Base-by-base conservation (phyloP, 2,113 vertebrate species). In the Brachirus orientalis region DNA sequence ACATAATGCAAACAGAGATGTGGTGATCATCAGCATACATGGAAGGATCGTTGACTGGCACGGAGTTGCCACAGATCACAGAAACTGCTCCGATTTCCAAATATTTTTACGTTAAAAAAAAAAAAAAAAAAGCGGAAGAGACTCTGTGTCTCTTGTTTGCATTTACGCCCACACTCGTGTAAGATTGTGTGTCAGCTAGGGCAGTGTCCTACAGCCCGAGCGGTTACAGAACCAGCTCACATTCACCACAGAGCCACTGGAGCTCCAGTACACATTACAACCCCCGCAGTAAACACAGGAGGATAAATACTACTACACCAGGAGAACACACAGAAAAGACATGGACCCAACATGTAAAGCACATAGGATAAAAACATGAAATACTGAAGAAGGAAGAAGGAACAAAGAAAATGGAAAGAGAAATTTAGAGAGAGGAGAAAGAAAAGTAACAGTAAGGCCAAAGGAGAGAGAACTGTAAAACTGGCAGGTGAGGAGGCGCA, bases 31-130 rank as follows among this genome's bases (percentile, higher is more conserved):
- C 82, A 80, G 84, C 73, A 61, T 72, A 88, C 70, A 85, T 75
- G 80, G 79, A 74, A 86, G 46, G 46, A 66, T 62, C 57, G 66
- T 35, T 33, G 75, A 91, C 78, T 62, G 67, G 72, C 63, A 72
- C 85, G 78, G 56, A 87, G 86, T 79, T 87, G 86, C 57, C 80
- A 81, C 82, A 88, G 66, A 85, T 88, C 82, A 76, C 84, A 80
- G 73, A 68, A 63, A 66, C 45, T 10, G 48, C 4, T 65, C 64
- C 33, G 65, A 50, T 60, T 69, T 41, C 2, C 28, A 55, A 53
- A 7, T 10, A 0, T 6, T 45, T n/a, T n/a, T n/a, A n/a, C n/a
- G n/a, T n/a, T n/a, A n/a, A n/a, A n/a, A n/a, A n/a, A n/a, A n/a
- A n/a, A n/a, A n/a, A n/a, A n/a, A n/a, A n/a, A n/a, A n/a, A n/a